Evolutionary conservation across 2,888 invertebrate species (phyloP).

Genomic region (Agrochola circellaris): DNA sequence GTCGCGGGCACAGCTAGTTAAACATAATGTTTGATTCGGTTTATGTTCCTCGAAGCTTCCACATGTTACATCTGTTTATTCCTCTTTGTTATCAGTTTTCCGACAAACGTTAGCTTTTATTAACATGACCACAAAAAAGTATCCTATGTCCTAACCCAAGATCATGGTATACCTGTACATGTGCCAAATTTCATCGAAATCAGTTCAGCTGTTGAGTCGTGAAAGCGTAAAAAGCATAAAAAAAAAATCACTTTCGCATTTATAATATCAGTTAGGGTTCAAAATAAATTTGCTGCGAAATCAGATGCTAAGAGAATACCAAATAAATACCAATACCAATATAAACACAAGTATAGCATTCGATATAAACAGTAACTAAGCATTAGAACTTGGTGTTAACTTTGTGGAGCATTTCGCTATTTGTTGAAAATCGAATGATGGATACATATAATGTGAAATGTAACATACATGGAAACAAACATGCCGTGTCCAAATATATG

Average conservation of each 20-base stretch:
- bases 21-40: conserved; percentile 40
- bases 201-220: no score
- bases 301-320: neutral
- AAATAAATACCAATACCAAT: no score
- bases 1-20: no score
- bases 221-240: no score
- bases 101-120: conserved; percentile 1
- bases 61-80: conserved; percentile 6
- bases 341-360: neutral
- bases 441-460: no score
- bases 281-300: neutral
- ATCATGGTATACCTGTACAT: no score
- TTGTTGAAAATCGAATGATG: no score
- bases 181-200: no score
- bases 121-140: neutral
- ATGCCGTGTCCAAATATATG: no score
- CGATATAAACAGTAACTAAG: neutral
- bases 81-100: conserved; percentile 14
- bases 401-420: neutral
- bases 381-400: neutral
- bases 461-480: no score
- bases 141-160: no score
- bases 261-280: neutral
- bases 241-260: no score
- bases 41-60: conserved; percentile 11